Base-by-base conservation (phyloP, 2,113 vertebrate species). In the Abramis brama region DNA sequence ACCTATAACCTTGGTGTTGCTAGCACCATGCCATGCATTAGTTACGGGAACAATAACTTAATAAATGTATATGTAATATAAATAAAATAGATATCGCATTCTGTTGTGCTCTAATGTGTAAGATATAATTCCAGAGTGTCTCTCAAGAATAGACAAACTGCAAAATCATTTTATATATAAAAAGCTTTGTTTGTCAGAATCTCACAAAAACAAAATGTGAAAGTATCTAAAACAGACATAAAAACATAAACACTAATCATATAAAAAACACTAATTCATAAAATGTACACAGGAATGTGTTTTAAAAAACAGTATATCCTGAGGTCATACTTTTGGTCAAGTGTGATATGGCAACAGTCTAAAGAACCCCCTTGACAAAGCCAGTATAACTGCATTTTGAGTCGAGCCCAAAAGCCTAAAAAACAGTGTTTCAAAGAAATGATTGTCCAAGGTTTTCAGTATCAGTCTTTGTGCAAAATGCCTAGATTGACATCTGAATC, bases 231-330 rank as follows among this genome's bases (percentile, higher is more conserved):
- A 86, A 82, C 50, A 30, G n/a, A 75, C 30, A 57, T 50, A 81
- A 43, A 52, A 84, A 62, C 62, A 84, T 70, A 79, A 15, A 85
- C 59, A 70, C 12, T 59, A 86, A 84, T 85, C 12, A 82, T 75
- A 12, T 43, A 79, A 66, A 19, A 57, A 71, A 25, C 66, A 71
- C 81, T 39, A 36, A 71, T 83, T 83, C 30, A 83, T 59, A 27
- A 73, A 79, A 73, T 50, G 39, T 70, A 83, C 30, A 83, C 30
- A 71, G 62, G 60, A 68, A 82, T 68, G 79, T 33, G n/a, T 82
- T 45, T 30, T 4, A 52, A 52, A 12, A 82, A 70, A 68, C 10
- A 13, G 21, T 50, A 77, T 43, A 71, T 82, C 79, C 77, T 85
- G 60, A 74, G 64, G 68, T 45, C 77, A 85, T 84, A 74, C 82